phyloP scores from a whole-genome alignment of 2,113 vertebrate species.

The Columbina picui region DNA sequence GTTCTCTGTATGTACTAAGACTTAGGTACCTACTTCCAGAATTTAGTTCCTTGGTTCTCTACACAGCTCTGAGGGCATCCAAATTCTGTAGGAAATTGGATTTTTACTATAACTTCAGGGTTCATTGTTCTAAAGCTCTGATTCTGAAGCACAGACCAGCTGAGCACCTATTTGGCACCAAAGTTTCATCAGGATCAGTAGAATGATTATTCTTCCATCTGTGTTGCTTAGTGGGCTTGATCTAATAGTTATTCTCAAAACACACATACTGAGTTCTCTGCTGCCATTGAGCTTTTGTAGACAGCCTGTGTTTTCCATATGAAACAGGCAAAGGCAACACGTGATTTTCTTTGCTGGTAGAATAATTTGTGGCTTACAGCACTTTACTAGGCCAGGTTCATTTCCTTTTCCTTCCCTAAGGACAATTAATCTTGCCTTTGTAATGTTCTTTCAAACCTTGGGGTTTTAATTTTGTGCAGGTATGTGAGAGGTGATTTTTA shows the following conservation, averaged over 20 bases:
- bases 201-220: background rate
- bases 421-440: background rate
- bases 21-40: background rate
- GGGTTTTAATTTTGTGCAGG: background rate
- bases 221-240: background rate
- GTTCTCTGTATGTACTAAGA: background rate
- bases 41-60: background rate
- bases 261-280: background rate
- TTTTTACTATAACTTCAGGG: background rate
- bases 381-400: background rate
- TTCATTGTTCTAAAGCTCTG: background rate
- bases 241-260: background rate
- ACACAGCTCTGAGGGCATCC: background rate
- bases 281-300: background rate
- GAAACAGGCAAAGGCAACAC: background rate
- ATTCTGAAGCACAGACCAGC: background rate
- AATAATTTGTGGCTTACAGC: background rate
- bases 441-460: background rate
- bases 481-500: background rate
- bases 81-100: background rate
- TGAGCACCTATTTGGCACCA: background rate
- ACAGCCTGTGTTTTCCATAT: background rate
- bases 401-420: background rate
- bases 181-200: background rate
- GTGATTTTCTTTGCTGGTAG: background rate